Evolutionary conservation across 2,888 invertebrate species (phyloP).

Genomic region (Leptarthrus brevirostris): DNA sequence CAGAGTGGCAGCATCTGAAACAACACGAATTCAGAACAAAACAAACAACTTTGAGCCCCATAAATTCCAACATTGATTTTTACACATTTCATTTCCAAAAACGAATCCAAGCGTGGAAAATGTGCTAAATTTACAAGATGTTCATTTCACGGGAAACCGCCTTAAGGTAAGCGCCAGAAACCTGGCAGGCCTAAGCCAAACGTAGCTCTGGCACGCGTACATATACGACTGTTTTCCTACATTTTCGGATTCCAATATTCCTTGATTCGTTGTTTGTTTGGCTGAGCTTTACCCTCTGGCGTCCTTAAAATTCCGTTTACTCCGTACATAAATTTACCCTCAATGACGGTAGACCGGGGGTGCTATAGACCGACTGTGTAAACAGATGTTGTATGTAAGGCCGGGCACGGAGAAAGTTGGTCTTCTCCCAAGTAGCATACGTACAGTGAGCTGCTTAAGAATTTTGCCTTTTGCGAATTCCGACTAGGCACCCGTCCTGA

Average conservation of each 20-base stretch:
- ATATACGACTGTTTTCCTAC: constrained; percentile 3
- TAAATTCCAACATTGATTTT: constrained; percentile 17
- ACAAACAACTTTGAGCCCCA: background rate
- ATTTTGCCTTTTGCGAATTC: background rate
- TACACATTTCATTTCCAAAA: constrained; percentile 32
- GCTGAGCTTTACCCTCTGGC: constrained; percentile 51
- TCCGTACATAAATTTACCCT: constrained; percentile 31
- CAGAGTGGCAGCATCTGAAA: background rate
- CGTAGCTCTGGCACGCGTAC: constrained; percentile 18
- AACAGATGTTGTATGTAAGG: background rate
- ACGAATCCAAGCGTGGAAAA: constrained; percentile 13
- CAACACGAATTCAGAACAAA: background rate
- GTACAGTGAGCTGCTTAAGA: background rate
- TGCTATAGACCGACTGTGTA: background rate
- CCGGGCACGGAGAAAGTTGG: background rate
- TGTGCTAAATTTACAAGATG: constrained; percentile 35
- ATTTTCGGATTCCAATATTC: constrained; percentile 49
- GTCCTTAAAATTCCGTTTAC: constrained; percentile 50
- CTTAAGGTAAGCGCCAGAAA: background rate
- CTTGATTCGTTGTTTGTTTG: constrained; percentile 50
- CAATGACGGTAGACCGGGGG: background rate
- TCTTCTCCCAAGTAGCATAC: background rate
- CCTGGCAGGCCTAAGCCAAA: background rate
- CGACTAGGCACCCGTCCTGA: background rate
- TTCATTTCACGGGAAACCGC: constrained; percentile 7